phyloP scores from a whole-genome alignment of 92 coral and sea anemone genomes.

The Meandrina meandrites region DNA sequence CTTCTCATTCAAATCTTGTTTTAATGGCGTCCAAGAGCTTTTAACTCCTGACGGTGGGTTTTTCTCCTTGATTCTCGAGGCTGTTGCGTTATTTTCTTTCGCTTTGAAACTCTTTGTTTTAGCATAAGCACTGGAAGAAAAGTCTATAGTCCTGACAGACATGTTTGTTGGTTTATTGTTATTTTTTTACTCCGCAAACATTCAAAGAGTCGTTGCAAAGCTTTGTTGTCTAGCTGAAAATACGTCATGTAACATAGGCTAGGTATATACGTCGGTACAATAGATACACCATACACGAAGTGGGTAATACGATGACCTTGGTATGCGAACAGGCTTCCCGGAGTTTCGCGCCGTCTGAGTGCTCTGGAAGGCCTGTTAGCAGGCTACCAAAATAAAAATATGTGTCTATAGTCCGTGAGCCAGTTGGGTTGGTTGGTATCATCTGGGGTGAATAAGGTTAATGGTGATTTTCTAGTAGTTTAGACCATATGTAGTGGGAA shows the following conservation, averaged over 20 bases:
- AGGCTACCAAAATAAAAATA: no score
- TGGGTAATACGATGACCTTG: no score
- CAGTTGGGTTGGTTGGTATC: slow-evolving; percentile 36
- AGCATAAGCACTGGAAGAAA: slow-evolving; percentile 80
- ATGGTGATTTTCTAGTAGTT: slow-evolving; percentile 3
- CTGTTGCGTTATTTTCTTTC: slow-evolving; percentile 73
- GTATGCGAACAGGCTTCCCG: no score
- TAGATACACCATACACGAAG: no score
- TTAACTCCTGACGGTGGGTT: slow-evolving; percentile 67
- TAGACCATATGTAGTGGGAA: slow-evolving; percentile 8
- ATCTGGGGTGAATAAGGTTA: slow-evolving; percentile 1
- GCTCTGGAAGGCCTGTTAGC: no score
- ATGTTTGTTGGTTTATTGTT: slow-evolving; percentile 35
- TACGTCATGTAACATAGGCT: no score
- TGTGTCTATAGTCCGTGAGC: slow-evolving; percentile 39
- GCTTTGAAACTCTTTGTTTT: slow-evolving; percentile 89
- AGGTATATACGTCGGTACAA: no score
- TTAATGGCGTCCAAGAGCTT: slow-evolving; percentile 91
- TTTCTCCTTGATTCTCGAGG: slow-evolving; percentile 77
- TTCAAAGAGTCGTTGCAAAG: no score
- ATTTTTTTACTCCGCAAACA: no score
- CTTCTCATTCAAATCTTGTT: slow-evolving; percentile 87
- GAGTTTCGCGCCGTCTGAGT: no score
- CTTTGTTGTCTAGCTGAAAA: background rate
- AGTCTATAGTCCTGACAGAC: slow-evolving; percentile 79